These are phyloP conservation scores for Nematolebias whitei DNA, from an alignment of 2,113 vertebrate genomes.

Conservation along the genomic window DNA sequence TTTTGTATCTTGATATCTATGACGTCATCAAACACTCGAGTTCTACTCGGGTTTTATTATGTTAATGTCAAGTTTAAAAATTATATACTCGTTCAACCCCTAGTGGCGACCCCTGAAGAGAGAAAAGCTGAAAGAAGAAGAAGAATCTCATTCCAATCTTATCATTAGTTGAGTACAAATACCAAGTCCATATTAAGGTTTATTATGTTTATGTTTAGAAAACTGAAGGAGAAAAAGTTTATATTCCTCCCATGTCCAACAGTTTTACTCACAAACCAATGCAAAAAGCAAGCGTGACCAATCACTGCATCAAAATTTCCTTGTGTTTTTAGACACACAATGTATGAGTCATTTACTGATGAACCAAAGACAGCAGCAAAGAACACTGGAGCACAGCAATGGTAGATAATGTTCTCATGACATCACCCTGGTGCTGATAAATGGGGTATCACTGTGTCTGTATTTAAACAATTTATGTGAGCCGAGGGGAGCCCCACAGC, in stretches of 20 bases:
- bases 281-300: conserved; percentile 45
- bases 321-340: conserved; percentile 41
- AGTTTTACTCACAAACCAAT: conserved; percentile 8
- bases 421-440: conserved; percentile 66
- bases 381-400: conserved; percentile 56
- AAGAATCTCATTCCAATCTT: neutral
- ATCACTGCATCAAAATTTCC: conserved; percentile 45
- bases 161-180: neutral
- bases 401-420: conserved; percentile 70
- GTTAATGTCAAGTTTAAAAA: too few species aligned
- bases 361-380: conserved; percentile 36
- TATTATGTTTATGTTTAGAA: neutral
- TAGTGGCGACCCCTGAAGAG: too few species aligned
- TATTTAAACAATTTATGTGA: conserved; percentile 80
- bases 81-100: too few species aligned
- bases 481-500: conserved; percentile 65
- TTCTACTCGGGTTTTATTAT: too few species aligned
- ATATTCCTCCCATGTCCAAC: neutral
- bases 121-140: too few species aligned
- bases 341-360: conserved; percentile 55
- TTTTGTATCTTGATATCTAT: too few species aligned
- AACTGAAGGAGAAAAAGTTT: conserved; percentile 6
- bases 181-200: conserved; percentile 1
- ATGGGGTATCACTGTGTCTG: conserved; percentile 74
- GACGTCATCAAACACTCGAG: too few species aligned